Evolutionary conservation across 2,113 vertebrate species (phyloP).

Genomic region (Leptodactylus fuscus): DNA sequence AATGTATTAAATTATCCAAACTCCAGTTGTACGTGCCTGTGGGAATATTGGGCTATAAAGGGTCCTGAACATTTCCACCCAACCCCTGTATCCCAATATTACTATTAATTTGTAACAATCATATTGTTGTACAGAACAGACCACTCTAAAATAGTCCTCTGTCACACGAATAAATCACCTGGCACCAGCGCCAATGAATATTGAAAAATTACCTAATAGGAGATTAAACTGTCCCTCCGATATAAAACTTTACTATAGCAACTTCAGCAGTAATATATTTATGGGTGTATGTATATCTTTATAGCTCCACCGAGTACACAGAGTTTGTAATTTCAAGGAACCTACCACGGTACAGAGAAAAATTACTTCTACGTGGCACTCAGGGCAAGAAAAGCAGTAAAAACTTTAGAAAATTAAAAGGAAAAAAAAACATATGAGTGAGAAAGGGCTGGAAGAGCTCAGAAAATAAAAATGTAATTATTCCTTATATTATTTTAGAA

Average conservation of each 20-base stretch:
- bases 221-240: conserved; percentile 37
- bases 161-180: conserved; percentile 22
- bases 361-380: not conserved
- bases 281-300: conserved; percentile 37
- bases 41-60: not conserved
- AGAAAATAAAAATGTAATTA: not conserved
- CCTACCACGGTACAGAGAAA: not conserved
- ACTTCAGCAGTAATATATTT: conserved; percentile 48
- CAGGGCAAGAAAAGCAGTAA: not conserved
- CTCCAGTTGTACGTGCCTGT: not conserved
- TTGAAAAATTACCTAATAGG: conserved; percentile 47
- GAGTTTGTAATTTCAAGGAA: conserved; percentile 26
- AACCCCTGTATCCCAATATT: not conserved
- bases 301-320: conserved; percentile 40
- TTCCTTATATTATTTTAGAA: not conserved
- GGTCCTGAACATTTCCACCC: not conserved
- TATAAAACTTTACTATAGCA: conserved; percentile 48
- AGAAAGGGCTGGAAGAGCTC: conserved; percentile 18
- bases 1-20: not conserved
- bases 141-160: not conserved
- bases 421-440: conserved; percentile 12
- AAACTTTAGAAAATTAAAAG: conserved; percentile 32
- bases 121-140: conserved; percentile 5
- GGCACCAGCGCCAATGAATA: conserved; percentile 22
- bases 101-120: not conserved